Evolutionary conservation across 2,113 vertebrate genomes (phyloP).

Genomic region (Cyprinodon tularosa): DNA sequence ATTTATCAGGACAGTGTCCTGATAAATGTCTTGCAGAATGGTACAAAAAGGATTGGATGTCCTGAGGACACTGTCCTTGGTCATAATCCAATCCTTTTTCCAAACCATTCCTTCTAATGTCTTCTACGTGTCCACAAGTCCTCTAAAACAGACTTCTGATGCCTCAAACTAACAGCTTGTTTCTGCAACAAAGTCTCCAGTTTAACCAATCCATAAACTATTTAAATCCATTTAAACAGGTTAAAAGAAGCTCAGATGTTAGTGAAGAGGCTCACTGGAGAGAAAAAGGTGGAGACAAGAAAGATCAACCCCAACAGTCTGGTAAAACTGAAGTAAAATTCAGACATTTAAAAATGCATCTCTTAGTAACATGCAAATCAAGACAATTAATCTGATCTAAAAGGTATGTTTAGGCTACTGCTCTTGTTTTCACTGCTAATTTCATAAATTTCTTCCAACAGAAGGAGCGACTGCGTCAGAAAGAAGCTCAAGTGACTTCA

Average conservation of each 20-base stretch:
- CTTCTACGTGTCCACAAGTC: neutral
- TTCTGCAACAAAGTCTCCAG: neutral
- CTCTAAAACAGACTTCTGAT: too few relatives aligned
- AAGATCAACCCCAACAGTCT: conserved; percentile 91
- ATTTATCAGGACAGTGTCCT: too few relatives aligned
- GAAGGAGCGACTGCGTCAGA: conserved; percentile 93
- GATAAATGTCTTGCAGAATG: too few relatives aligned
- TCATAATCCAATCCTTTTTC: too few relatives aligned
- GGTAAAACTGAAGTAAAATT: conserved; percentile 76
- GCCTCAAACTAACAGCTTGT: too few relatives aligned
- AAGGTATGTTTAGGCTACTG: neutral
- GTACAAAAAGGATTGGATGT: too few relatives aligned
- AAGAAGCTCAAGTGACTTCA: conserved; percentile 84
- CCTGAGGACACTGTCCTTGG: too few relatives aligned
- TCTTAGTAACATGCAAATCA: neutral
- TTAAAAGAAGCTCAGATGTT: conserved; percentile 90
- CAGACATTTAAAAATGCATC: conserved; percentile 2
- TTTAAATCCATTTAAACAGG: conserved; percentile 63
- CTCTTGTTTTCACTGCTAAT: neutral
- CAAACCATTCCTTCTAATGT: neutral
- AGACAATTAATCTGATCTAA: neutral
- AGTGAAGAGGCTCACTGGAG: conserved; percentile 89
- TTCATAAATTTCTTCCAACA: conserved; percentile 70
- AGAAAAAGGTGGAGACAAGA: conserved; percentile 96
- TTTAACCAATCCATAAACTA: neutral